phyloP scores from a whole-genome alignment of 2,797 vertebrate genomes.

The Notamacropus eugenii region DNA sequence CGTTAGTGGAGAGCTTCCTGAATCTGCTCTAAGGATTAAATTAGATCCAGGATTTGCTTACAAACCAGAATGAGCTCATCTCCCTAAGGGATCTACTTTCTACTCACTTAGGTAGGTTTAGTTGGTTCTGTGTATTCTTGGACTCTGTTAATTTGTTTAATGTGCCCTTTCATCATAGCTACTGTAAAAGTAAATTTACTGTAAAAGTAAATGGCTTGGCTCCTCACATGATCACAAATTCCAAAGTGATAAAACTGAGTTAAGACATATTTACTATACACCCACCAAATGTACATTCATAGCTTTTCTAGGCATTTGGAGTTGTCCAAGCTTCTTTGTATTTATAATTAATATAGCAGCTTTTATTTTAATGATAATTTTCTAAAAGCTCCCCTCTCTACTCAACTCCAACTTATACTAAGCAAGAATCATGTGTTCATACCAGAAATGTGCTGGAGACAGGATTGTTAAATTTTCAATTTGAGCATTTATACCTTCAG shows the following conservation, averaged over 20 bases:
- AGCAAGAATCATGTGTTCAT: neutral
- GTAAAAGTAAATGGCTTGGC: too few relatives aligned
- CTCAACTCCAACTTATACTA: neutral
- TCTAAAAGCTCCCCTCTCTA: neutral
- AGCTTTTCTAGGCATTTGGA: neutral
- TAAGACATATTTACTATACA: neutral
- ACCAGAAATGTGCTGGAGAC: neutral
- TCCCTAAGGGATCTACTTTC: neutral
- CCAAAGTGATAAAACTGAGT: slow-evolving; percentile 29
- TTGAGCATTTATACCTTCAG: neutral
- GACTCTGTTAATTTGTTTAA: neutral
- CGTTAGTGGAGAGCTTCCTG: neutral
- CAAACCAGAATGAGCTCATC: slow-evolving; percentile 2
- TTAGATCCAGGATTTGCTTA: neutral
- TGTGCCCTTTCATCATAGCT: neutral
- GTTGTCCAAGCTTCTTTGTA: neutral
- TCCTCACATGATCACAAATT: neutral
- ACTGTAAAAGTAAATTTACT: neutral
- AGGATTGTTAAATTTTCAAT: neutral
- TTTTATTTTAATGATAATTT: slow-evolving; percentile 7
- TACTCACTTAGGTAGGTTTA: neutral
- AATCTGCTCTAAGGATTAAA: neutral
- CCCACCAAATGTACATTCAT: neutral
- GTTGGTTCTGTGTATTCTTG: neutral
- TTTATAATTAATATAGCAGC: slow-evolving; percentile 23